Base-by-base conservation (phyloP, 2,888 invertebrate genomes). In the Monoplex corrugatus region DNA sequence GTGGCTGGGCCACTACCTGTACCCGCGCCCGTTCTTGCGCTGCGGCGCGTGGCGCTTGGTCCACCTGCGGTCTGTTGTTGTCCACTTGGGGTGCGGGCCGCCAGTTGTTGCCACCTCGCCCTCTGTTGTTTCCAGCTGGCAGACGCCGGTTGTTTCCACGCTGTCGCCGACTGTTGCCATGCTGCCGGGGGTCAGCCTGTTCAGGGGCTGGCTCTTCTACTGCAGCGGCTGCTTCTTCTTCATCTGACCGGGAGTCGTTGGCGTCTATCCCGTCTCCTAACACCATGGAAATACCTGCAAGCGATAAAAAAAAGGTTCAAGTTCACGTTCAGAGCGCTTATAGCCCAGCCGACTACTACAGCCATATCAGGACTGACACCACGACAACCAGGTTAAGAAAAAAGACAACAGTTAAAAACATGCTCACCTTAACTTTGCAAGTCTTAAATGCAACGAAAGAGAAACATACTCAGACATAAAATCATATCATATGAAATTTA, bases 211-310 rank as follows among this genome's bases (percentile, higher is more conserved):
- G 78, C 1, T 16, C 40, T 1, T 38, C 78, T 5, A 38, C 38
- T 23, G 40, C 40, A 38, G 16, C 40, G 2, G 16, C 19, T 2
- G 8, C 40, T 23, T 78, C 78, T 23, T 38, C 40, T 6, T 40
- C 40, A 1, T 78, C 78, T n/a, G n/a, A n/a, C n/a, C n/a, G n/a
- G n/a, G n/a, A n/a, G n/a, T n/a, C n/a, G n/a, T n/a, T n/a, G n/a
- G n/a, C n/a, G n/a, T n/a, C n/a, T n/a, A n/a, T n/a, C 35, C 90
- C 83, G 50, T 91, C 92, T 63, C 91, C 92, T 57, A 92, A 90
- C 32, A 92, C 92, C 57, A 92, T 91, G 35, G 91, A 91, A 19
- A 91, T 90, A 45, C 92, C 92, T 92, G 86, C 8, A 86, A 78
- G 2, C 87, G 28, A 90, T 6, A 19, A 45, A 38, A 72, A 28